Conservation (phyloP, 1,140 invertebrate genomes). For the Argopecten irradians region DNA sequence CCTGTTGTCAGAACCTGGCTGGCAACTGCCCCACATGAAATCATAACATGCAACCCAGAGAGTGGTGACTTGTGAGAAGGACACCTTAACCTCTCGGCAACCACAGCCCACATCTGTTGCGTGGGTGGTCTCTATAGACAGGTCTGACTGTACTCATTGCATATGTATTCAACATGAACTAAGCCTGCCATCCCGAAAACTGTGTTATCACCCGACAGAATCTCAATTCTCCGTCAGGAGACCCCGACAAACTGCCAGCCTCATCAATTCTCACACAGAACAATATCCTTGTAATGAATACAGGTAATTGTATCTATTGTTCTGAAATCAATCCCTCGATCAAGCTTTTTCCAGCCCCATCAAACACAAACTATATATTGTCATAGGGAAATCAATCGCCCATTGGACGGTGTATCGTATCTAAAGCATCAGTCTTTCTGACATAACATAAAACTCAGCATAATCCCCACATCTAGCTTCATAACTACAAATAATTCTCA, state of each 20-base stretch:
- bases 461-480: background rate
- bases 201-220: background rate
- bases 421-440: background rate
- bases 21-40: no score
- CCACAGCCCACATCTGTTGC: no score
- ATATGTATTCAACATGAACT: no score
- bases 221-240: background rate
- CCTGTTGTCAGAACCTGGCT: no score
- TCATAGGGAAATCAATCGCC: background rate
- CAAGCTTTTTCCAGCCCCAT: background rate
- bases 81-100: no score
- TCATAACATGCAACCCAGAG: no score
- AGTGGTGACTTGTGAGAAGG: no score
- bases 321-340: background rate
- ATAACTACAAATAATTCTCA: background rate
- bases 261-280: background rate
- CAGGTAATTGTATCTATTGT: background rate
- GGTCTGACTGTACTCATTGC: no score
- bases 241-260: background rate
- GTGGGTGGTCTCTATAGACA: no score
- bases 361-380: constrained; percentile 15
- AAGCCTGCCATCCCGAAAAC: no score
- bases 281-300: background rate
- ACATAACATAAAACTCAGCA: background rate
- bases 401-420: background rate